Conservation (phyloP, 2,797 vertebrate species). For the Pyrrhura leucotis region DNA sequence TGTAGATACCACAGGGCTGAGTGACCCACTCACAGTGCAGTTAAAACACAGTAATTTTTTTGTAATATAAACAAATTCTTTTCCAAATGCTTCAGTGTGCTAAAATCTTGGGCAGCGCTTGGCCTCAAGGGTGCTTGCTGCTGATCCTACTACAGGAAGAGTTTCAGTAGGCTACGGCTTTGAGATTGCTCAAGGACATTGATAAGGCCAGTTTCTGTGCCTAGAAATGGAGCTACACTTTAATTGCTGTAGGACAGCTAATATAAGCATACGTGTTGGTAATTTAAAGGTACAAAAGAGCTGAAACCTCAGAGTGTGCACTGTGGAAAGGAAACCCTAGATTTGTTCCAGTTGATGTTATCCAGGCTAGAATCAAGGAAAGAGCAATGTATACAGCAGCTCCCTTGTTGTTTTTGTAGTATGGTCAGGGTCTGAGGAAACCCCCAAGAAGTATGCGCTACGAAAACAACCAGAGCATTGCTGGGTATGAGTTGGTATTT, state of each 20-base stretch:
- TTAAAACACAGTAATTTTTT: neutral
- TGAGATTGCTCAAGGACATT: neutral
- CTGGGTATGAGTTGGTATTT: conserved; percentile 50
- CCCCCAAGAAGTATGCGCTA: conserved; percentile 56
- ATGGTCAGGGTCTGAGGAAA: conserved; percentile 64
- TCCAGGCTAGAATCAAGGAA: conserved; percentile 36
- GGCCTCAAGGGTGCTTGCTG: neutral
- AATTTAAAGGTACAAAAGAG: conserved; percentile 8
- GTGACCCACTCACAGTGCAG: neutral
- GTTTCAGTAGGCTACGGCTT: neutral
- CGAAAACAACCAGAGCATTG: conserved; percentile 13
- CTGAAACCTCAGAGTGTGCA: neutral
- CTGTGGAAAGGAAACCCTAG: neutral
- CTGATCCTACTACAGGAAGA: neutral
- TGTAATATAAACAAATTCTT: neutral
- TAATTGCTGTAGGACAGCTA: neutral
- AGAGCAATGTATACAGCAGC: conserved; percentile 45
- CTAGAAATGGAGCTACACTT: neutral
- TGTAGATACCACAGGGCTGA: neutral
- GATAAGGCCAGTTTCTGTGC: neutral
- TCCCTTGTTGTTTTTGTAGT: conserved; percentile 60
- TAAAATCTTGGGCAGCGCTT: neutral
- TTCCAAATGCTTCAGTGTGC: neutral
- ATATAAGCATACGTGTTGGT: neutral
- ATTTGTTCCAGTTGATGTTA: conserved; percentile 54